Conservation (phyloP, 2,888 invertebrate species). For the Eurytoma adleriae region DNA sequence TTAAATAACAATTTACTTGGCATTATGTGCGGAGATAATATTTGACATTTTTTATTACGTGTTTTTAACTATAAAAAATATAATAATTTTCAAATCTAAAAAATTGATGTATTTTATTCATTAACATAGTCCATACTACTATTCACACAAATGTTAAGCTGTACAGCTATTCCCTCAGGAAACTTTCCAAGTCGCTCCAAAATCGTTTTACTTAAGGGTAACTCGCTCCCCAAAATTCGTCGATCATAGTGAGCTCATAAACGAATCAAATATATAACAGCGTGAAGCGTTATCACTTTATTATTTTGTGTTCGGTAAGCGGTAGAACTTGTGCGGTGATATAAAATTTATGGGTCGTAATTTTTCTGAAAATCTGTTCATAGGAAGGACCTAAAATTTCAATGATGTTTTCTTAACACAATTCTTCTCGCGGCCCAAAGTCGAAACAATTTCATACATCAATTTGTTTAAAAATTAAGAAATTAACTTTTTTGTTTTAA, state of each 20-base stretch:
- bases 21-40: neutral
- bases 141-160: neutral
- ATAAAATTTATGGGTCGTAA: no score
- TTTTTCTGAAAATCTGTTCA: no score
- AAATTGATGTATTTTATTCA: neutral
- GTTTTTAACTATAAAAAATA: neutral
- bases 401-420: no score
- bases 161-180: neutral
- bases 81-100: neutral
- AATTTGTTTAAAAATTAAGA: no score
- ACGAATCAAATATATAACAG: slow-evolving; percentile 6
- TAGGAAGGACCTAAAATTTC: no score
- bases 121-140: neutral
- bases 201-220: slow-evolving; percentile 20
- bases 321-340: no score
- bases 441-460: no score
- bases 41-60: no score
- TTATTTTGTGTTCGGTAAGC: no score
- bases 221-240: slow-evolving; percentile 18
- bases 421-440: no score
- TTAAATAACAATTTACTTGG: slow-evolving; percentile 1
- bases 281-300: slow-evolving; percentile 14
- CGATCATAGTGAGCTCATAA: slow-evolving; percentile 32
- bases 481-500: no score
- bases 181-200: slow-evolving; percentile 25